phyloP scores from a whole-genome alignment of 1,140 invertebrate species.

The Maconellicoccus hirsutus region DNA sequence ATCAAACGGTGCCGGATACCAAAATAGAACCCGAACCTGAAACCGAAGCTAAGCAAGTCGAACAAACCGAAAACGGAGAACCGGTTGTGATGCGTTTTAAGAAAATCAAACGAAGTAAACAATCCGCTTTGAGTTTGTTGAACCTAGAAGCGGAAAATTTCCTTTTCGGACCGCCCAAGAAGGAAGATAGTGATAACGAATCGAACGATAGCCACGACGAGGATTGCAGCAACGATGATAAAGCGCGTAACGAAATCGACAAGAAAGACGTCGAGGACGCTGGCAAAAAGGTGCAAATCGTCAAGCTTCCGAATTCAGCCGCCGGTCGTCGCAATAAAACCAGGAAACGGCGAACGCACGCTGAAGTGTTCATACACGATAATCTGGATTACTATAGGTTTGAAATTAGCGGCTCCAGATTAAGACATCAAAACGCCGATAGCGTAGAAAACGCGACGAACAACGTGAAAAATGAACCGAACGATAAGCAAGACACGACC shows the following conservation, averaged over 20 bases:
- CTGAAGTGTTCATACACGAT: constrained; percentile 45
- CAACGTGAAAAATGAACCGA: not conserved
- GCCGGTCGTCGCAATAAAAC: not conserved
- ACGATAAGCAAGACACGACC: not conserved
- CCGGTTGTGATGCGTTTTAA: constrained; percentile 57
- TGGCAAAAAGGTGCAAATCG: constrained; percentile 10
- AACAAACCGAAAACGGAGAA: constrained; percentile 23
- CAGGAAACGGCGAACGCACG: constrained; percentile 39
- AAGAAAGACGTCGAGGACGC: not conserved
- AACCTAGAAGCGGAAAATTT: constrained; percentile 73
- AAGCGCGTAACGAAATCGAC: not conserved
- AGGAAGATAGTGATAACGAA: constrained; percentile 34
- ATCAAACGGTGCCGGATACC: not conserved
- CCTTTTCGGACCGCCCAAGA: constrained; percentile 56
- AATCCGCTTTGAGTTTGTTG: constrained; percentile 54
- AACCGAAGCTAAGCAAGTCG: not conserved
- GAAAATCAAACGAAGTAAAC: constrained; percentile 36
- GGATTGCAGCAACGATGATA: constrained; percentile 36
- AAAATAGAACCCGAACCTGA: not conserved
- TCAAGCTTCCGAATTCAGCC: not conserved
- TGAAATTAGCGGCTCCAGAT: constrained; percentile 43
- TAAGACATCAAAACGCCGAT: constrained; percentile 36
- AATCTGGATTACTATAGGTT: constrained; percentile 51
- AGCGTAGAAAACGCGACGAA: not conserved
- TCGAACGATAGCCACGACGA: constrained; percentile 30